Percentiles rank a stretch among this genome's conserved stretches.
phyloP scores from a whole-genome alignment of 2,113 vertebrate genomes.

The Addax nasomaculatus region DNA sequence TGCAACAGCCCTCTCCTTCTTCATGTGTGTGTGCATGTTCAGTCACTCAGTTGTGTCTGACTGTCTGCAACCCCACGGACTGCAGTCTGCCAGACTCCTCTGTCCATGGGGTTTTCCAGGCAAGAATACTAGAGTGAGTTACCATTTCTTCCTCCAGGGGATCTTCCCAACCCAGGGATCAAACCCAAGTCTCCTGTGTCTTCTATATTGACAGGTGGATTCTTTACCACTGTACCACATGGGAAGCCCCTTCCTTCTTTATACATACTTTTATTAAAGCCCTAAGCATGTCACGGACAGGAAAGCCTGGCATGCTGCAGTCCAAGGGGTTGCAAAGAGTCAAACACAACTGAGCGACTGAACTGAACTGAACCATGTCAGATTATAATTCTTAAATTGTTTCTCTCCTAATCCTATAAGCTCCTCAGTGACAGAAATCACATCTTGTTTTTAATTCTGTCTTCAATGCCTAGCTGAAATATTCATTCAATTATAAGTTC shows the following conservation, averaged over 20 bases:
- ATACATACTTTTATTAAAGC: background rate
- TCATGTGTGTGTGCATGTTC: background rate
- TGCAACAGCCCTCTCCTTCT: background rate
- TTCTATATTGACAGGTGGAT: background rate
- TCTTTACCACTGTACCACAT: background rate
- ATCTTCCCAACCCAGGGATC: background rate
- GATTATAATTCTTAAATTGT: background rate
- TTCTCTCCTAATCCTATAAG: background rate
- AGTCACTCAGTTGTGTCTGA: background rate
- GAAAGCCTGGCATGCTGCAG: background rate
- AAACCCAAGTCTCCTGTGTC: background rate
- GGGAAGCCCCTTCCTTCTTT: background rate
- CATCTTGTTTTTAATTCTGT: background rate
- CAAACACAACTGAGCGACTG: background rate
- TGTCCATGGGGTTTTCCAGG: background rate
- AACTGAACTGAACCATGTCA: background rate
- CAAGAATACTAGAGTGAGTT: background rate
- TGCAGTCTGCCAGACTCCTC: background rate
- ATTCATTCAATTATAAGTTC: background rate
- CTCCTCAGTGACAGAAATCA: background rate
- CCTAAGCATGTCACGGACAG: background rate
- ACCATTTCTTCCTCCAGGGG: background rate
- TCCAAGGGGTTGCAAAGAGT: background rate
- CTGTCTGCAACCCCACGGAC: background rate
- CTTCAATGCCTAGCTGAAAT: background rate